phyloP scores from a whole-genome alignment of 2,113 vertebrate genomes.

The Prietella phreatophila region DNA sequence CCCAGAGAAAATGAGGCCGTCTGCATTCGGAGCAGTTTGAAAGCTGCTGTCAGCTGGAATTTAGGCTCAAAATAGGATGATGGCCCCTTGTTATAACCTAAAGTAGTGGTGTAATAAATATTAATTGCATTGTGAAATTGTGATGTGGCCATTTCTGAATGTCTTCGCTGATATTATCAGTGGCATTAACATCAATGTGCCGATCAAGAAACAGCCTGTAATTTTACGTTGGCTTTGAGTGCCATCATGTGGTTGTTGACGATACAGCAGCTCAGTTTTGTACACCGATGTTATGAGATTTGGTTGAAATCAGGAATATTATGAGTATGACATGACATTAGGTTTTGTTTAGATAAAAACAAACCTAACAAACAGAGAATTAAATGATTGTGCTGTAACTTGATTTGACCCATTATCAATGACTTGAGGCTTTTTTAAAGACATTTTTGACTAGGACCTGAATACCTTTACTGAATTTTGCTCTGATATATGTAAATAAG shows the following conservation, averaged over 20 bases:
- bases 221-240: slow-evolving; percentile 55
- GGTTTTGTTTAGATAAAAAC: not conserved
- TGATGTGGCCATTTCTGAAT: slow-evolving; percentile 53
- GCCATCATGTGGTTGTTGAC: slow-evolving; percentile 61
- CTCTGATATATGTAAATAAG: not conserved
- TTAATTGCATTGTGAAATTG: slow-evolving; percentile 68
- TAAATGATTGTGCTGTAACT: not conserved
- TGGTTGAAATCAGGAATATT: too few relatives aligned
- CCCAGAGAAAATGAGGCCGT: slow-evolving; percentile 63
- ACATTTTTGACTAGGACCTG: not conserved
- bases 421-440: not conserved
- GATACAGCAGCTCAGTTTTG: not conserved
- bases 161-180: slow-evolving; percentile 38
- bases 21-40: slow-evolving; percentile 58
- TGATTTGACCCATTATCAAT: not conserved
- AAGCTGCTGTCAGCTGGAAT: slow-evolving; percentile 65
- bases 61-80: slow-evolving; percentile 60
- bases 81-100: slow-evolving; percentile 62
- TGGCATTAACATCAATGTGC: slow-evolving; percentile 3
- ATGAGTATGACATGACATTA: not conserved
- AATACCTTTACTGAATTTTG: not conserved
- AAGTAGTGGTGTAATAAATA: slow-evolving; percentile 66
- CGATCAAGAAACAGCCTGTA: not conserved
- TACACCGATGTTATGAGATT: not conserved
- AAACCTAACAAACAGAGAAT: not conserved